Conservation (phyloP, 2,797 vertebrate genomes). For the Acridotheres tristis region DNA sequence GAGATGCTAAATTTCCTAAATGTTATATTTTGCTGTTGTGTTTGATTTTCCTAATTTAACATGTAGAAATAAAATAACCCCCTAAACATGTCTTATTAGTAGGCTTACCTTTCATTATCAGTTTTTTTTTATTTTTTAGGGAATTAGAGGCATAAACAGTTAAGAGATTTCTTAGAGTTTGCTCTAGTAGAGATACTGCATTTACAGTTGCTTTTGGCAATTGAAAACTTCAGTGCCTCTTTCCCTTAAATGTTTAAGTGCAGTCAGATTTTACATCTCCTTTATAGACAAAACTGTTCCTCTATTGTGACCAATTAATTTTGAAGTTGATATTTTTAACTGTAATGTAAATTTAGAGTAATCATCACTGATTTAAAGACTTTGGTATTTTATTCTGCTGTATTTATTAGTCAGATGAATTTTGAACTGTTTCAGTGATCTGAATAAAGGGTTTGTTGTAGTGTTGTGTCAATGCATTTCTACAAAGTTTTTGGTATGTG, state of each 20-base stretch:
- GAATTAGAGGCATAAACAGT: background rate
- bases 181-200: background rate
- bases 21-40: background rate
- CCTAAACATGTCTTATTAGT: background rate
- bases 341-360: background rate
- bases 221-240: background rate
- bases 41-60: background rate
- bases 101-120: background rate
- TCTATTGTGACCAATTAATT: background rate
- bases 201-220: background rate
- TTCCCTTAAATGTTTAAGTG: background rate
- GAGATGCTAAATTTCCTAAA: background rate
- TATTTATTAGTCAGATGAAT: background rate
- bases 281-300: background rate
- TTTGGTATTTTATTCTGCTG: background rate
- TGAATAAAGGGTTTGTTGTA: background rate
- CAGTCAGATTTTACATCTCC: background rate
- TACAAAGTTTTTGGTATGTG: background rate
- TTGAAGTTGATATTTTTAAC: background rate
- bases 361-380: background rate
- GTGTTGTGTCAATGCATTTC: background rate
- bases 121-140: background rate
- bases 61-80: background rate
- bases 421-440: background rate
- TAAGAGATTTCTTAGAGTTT: background rate